These are phyloP conservation scores for Aphelenchoides besseyi DNA, from an alignment of 1,140 invertebrate genomes.

Conservation along the genomic window DNA sequence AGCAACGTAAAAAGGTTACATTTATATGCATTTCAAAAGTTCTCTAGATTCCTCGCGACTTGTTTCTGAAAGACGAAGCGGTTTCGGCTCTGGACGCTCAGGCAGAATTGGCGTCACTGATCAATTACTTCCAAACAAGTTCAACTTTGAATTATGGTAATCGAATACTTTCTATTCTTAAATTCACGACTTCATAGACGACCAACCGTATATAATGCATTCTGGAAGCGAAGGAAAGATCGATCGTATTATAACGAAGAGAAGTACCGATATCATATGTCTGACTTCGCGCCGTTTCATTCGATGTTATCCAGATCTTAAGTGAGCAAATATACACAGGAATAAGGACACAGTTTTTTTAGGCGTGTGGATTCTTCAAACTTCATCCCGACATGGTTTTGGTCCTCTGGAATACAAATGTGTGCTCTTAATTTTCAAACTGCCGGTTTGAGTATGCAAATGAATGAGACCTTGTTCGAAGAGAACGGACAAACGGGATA, in stretches of 20 bases:
- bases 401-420: constrained; percentile 99
- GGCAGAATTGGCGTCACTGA: constrained; percentile 20
- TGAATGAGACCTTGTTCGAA: constrained; percentile 45
- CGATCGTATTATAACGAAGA: constrained; percentile 29
- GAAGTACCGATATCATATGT: constrained; percentile 33
- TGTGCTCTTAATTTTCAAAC: constrained; percentile 99
- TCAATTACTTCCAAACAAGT: constrained; percentile 42
- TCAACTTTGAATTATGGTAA: constrained; percentile 28
- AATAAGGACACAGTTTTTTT: too few relatives aligned
- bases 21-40: neutral
- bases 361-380: constrained; percentile 31
- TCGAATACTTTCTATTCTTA: neutral
- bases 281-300: constrained; percentile 31
- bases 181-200: constrained; percentile 21
- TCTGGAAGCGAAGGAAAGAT: constrained; percentile 38
- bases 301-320: constrained; percentile 35
- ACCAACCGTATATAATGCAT: constrained; percentile 38
- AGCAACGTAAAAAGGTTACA: neutral
- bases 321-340: too few relatives aligned
- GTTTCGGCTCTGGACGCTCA: constrained; percentile 18
- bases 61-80: neutral
- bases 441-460: constrained; percentile 41
- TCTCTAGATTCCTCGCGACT: neutral
- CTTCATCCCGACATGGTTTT: constrained; percentile 64
- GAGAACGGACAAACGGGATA: constrained; percentile 42